Conservation (phyloP, 2,113 vertebrate genomes). For the Neopipo cinnamomea region DNA sequence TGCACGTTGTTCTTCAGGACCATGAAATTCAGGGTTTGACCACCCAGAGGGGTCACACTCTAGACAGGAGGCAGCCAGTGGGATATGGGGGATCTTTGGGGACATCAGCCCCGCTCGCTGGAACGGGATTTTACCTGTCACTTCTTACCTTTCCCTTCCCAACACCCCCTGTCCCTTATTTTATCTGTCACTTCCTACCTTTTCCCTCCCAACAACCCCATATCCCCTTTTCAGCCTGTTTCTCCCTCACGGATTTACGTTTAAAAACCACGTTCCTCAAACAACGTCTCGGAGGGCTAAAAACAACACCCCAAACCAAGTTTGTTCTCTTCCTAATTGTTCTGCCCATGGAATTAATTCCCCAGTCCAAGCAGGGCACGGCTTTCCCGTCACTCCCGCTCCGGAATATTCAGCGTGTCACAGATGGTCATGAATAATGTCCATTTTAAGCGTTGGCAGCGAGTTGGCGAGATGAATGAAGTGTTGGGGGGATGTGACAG, state of each 20-base stretch:
- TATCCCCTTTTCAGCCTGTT: neutral
- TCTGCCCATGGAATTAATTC: conserved; percentile 89
- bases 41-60: neutral
- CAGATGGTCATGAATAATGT: conserved; percentile 99
- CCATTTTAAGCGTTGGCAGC: conserved; percentile 92
- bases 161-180: neutral
- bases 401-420: conserved; percentile 90
- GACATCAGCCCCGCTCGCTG: neutral
- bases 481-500: conserved; percentile 99
- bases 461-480: conserved; percentile 97
- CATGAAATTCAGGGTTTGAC: neutral
- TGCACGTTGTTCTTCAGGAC: neutral
- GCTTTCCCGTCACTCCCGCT: conserved; percentile 83
- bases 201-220: neutral
- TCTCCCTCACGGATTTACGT: neutral
- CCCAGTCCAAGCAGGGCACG: conserved; percentile 77
- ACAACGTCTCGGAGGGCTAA: conserved; percentile 25
- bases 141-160: neutral
- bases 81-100: neutral
- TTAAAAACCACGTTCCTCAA: too few species aligned
- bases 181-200: too few species aligned
- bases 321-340: conserved; percentile 81
- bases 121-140: neutral
- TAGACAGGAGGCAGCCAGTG: neutral
- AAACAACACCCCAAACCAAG: conserved; percentile 67